Base-by-base conservation (phyloP, 1,140 invertebrate genomes). In the Drosophila ananassae region DNA sequence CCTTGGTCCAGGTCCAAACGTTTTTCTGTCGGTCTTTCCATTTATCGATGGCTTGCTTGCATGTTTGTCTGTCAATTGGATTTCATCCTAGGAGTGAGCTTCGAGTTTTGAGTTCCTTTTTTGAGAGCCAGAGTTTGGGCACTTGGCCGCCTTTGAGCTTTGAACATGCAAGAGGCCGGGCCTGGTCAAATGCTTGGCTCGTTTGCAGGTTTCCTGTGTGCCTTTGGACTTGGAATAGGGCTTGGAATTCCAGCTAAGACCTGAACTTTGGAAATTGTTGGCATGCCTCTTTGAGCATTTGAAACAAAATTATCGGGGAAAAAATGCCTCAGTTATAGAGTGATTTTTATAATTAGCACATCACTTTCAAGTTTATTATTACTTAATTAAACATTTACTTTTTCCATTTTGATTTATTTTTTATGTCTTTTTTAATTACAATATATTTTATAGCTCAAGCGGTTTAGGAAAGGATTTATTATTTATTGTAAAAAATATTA, bases 61-160 rank as follows among this genome's bases (percentile, higher is more conserved):
- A 75, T 74, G 73, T 75, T 75, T 74, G 71, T 76, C 60, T 74
- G 73, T 76, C 73, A 76, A 76, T 76, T 76, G 73, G 73, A 76
- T 76, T 76, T 76, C 61, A 54, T 53, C 55, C 72, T 60, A 47
- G 51, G 39, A 69, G 66, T 69, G 66, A 68, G 66, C 66, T 69
- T 53, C 74, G 61, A 67, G 71, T 60, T 73, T 39, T 56, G 58
- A 62, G 41, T 52, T 63, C 41, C 46, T 57, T 52, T 73, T 63
- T 50, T 37, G 50, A 59, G 13, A 21, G 37, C 54, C 41, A 28
- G 48, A 73, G 53, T 59, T 54, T 32, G 34, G 71, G 50, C 72
- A 64, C 62, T 76, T 74, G 71, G 53, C 61, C 39, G 48, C 61
- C 32, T 56, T 52, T 67, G 61, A 75, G 73, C 54, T 74, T 46